Evolutionary conservation across 2,888 invertebrate genomes (phyloP).

Genomic region (Oscheius sp.): DNA sequence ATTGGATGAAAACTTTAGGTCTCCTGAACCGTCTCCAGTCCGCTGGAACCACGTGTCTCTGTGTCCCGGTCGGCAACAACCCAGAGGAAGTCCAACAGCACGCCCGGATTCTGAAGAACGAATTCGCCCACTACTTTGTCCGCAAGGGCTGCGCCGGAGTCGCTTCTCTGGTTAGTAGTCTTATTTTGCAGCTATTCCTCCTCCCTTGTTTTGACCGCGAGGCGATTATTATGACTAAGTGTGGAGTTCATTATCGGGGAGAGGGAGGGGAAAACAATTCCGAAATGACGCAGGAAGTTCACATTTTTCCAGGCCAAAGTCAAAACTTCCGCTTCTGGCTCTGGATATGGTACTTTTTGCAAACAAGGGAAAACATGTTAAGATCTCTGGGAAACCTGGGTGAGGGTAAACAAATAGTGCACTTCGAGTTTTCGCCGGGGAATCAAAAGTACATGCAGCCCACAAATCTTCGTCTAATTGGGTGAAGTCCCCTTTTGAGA

Average conservation of each 20-base stretch:
- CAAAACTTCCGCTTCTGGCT: too few species aligned
- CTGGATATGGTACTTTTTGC: too few species aligned
- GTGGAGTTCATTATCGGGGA: too few species aligned
- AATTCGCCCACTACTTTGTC: slow-evolving; percentile 31
- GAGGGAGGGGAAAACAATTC: too few species aligned
- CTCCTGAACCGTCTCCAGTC: slow-evolving; percentile 14
- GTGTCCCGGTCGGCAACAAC: slow-evolving; percentile 27
- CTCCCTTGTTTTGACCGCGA: too few species aligned
- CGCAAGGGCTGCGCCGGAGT: slow-evolving; percentile 31
- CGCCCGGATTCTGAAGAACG: slow-evolving; percentile 11
- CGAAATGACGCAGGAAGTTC: too few species aligned
- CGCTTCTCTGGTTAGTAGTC: slow-evolving; percentile 7
- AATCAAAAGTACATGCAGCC: background rate
- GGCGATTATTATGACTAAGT: too few species aligned
- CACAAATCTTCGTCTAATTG: background rate
- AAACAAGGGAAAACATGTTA: too few species aligned
- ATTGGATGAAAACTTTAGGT: slow-evolving; percentile 10
- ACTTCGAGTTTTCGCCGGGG: background rate
- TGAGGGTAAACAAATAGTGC: too few species aligned
- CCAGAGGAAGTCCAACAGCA: slow-evolving; percentile 29
- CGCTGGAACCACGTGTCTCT: slow-evolving; percentile 31
- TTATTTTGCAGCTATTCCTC: background rate
- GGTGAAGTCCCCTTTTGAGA: background rate
- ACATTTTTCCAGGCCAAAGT: too few species aligned
- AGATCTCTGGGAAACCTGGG: too few species aligned